These are phyloP conservation scores for Trachelipus rathkii DNA, from an alignment of 1,140 invertebrate genomes.

Conservation along the genomic window DNA sequence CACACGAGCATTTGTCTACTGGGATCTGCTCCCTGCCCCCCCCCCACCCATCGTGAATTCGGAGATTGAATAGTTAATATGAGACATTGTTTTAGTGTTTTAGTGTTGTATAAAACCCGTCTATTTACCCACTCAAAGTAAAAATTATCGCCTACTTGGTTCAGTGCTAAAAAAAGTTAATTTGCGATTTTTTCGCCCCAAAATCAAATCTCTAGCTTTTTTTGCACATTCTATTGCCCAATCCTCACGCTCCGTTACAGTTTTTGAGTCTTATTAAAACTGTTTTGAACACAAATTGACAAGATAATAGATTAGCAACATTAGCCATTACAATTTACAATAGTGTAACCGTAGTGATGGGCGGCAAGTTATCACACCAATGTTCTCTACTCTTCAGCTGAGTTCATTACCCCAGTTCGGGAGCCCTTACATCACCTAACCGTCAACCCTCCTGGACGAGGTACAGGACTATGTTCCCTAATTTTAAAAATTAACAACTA, in stretches of 20 bases:
- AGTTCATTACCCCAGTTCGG: neutral
- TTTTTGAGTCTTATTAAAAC: neutral
- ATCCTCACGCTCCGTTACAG: neutral
- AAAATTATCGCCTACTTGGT: too few relatives aligned
- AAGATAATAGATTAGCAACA: too few relatives aligned
- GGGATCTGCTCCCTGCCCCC: too few relatives aligned
- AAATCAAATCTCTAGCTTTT: neutral
- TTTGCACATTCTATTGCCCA: neutral
- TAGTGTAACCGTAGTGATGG: neutral
- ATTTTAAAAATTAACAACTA: neutral
- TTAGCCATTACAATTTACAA: neutral
- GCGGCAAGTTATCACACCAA: neutral
- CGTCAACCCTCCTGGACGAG: neutral
- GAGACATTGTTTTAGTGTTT: too few relatives aligned
- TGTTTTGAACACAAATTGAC: too few relatives aligned
- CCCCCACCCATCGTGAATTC: too few relatives aligned
- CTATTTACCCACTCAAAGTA: too few relatives aligned
- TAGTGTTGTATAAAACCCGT: too few relatives aligned
- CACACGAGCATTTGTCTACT: too few relatives aligned
- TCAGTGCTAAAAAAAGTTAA: too few relatives aligned
- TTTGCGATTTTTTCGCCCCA: too few relatives aligned
- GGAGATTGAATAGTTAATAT: too few relatives aligned
- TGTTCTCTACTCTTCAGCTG: constrained; percentile 2
- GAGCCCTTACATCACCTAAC: neutral
- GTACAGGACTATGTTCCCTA: neutral